Evolutionary conservation across 2,113 vertebrate species (phyloP).

Genomic region (Taxidea taxus): DNA sequence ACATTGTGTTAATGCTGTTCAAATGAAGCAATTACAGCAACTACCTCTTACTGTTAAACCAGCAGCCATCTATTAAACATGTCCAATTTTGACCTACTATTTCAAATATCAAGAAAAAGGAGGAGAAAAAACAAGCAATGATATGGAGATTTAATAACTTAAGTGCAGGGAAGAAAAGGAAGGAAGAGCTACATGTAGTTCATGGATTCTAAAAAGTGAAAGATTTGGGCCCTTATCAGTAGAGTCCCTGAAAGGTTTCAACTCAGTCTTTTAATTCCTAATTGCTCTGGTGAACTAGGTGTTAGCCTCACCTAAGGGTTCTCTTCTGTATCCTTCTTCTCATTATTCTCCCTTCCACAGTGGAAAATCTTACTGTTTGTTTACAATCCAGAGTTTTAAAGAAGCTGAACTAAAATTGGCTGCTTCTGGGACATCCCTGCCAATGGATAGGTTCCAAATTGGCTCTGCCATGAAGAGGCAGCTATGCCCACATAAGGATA

Average conservation of each 20-base stretch:
- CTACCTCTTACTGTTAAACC: background rate
- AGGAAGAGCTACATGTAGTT: background rate
- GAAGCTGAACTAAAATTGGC: conserved; percentile 79
- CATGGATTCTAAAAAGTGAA: background rate
- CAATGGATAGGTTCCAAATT: conserved; percentile 74
- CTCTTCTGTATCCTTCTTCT: conserved; percentile 34
- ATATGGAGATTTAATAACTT: background rate
- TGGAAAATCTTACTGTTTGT: conserved; percentile 78
- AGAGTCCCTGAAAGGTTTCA: background rate
- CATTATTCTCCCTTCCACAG: conserved; percentile 46
- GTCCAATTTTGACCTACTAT: background rate
- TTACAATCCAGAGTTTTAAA: conserved; percentile 78
- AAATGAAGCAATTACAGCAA: background rate
- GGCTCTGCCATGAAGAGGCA: conserved; percentile 76
- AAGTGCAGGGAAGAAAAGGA: background rate
- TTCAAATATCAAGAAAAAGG: background rate
- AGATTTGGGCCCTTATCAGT: background rate
- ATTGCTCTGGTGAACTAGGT: background rate
- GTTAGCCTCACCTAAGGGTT: background rate
- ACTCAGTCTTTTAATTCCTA: background rate
- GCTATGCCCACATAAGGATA: conserved; percentile 79
- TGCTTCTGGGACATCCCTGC: conserved; percentile 75
- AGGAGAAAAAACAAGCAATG: background rate
- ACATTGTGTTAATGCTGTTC: background rate
- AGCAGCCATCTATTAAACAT: background rate